Evolutionary conservation across 1,140 invertebrate genomes (phyloP).

Genomic region (Sipha flava): DNA sequence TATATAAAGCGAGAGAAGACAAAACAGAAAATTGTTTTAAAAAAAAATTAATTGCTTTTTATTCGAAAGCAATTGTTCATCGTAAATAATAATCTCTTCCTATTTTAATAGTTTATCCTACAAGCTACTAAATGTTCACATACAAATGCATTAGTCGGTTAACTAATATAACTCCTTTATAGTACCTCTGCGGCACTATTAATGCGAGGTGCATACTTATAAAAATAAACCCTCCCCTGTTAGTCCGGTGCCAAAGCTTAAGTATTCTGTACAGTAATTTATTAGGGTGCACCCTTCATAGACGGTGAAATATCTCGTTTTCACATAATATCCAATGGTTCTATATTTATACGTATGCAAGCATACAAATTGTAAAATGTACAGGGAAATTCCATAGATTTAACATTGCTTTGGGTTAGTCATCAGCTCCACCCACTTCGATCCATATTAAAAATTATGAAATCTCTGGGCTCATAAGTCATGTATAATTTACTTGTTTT

Average conservation of each 20-base stretch:
- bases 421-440: not conserved
- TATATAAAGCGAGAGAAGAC: too few relatives aligned
- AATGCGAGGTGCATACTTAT: too few relatives aligned
- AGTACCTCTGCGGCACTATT: too few relatives aligned
- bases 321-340: not conserved
- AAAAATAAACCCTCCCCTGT: not conserved
- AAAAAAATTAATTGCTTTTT: too few relatives aligned
- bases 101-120: too few relatives aligned
- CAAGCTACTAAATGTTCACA: too few relatives aligned
- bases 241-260: not conserved
- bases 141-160: too few relatives aligned
- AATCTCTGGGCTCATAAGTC: not conserved
- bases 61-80: too few relatives aligned
- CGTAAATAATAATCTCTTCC: too few relatives aligned
- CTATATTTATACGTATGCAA: not conserved
- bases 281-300: not conserved
- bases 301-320: conserved; percentile 17
- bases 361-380: not conserved
- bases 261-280: not conserved
- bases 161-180: too few relatives aligned
- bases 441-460: not conserved
- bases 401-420: not conserved
- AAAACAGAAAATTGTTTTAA: too few relatives aligned
- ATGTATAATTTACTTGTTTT: not conserved
- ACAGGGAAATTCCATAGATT: not conserved